Conservation (phyloP, 2,113 vertebrate genomes). For the Callocephalon fimbriatum region DNA sequence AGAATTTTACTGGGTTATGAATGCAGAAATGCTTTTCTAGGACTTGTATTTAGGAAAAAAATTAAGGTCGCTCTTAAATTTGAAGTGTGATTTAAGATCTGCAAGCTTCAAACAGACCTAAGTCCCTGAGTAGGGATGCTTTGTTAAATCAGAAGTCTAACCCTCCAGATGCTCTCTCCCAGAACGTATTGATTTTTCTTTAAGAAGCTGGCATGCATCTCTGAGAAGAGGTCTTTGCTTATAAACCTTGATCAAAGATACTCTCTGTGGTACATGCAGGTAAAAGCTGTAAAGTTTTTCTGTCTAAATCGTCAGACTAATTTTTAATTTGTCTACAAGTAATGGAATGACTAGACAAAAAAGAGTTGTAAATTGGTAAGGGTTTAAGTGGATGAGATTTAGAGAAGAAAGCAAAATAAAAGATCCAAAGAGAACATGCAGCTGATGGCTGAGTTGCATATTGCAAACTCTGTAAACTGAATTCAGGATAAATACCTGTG, state of each 20-base stretch:
- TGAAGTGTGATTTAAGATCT: neutral
- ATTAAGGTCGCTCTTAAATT: neutral
- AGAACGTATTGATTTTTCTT: neutral
- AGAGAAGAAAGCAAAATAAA: neutral
- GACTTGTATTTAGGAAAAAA: neutral
- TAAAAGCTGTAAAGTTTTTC: neutral
- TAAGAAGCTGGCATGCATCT: neutral
- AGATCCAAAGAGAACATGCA: neutral
- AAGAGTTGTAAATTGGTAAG: neutral
- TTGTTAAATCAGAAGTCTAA: conserved; percentile 19
- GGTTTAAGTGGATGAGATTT: neutral
- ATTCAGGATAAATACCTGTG: neutral
- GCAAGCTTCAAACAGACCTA: neutral
- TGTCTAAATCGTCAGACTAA: neutral
- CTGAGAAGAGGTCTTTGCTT: neutral
- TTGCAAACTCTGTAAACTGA: neutral
- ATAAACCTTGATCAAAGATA: conserved; percentile 23
- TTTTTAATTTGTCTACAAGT: neutral
- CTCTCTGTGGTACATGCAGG: neutral
- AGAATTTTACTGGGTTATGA: neutral
- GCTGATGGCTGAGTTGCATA: neutral
- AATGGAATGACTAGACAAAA: neutral
- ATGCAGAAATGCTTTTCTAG: neutral
- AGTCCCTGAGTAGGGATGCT: neutral
- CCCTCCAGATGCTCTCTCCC: neutral